Evolutionary conservation across 2,888 invertebrate genomes (phyloP).

Genomic region (Hyalella azteca): DNA sequence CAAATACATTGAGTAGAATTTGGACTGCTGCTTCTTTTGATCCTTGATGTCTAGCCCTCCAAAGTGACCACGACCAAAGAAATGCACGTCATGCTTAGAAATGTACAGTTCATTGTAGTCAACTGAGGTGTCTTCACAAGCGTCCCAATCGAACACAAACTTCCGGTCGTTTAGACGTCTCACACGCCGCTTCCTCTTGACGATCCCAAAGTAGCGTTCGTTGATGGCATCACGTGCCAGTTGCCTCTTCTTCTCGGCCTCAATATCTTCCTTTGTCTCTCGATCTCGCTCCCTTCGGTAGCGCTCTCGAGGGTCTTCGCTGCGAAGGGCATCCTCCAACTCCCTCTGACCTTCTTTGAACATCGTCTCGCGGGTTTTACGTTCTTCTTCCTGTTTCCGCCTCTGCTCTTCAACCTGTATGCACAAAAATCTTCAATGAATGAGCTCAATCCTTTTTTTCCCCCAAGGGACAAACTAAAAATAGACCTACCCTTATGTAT

Average conservation of each 20-base stretch:
- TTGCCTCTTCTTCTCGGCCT: constrained; percentile 58
- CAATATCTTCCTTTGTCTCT: constrained; percentile 58
- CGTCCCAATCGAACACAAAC: constrained; percentile 99
- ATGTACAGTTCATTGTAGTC: constrained; percentile 98
- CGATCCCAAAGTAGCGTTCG: constrained; percentile 90
- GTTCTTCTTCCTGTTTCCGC: constrained; percentile 30
- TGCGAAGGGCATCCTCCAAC: constrained; percentile 46
- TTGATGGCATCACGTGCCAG: constrained; percentile 90
- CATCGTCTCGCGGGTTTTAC: constrained; percentile 21
- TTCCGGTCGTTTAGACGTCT: constrained; percentile 95
- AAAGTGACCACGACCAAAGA: constrained; percentile 96
- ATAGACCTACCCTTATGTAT: too few relatives aligned
- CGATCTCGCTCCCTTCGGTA: constrained; percentile 55
- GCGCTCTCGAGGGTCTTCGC: constrained; percentile 60
- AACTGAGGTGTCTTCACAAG: constrained; percentile 95
- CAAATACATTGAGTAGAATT: constrained; percentile 94
- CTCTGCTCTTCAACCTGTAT: constrained; percentile 26
- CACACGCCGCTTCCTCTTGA: constrained; percentile 67
- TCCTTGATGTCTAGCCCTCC: constrained; percentile 98
- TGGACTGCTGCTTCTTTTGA: constrained; percentile 92
- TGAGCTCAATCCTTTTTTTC: too few relatives aligned
- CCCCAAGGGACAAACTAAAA: too few relatives aligned
- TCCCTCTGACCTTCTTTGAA: constrained; percentile 39
- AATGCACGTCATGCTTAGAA: constrained; percentile 90
- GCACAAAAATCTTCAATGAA: too few relatives aligned